Base-by-base conservation (phyloP, 2,888 invertebrate species). In the Oligia fasciuncula region DNA sequence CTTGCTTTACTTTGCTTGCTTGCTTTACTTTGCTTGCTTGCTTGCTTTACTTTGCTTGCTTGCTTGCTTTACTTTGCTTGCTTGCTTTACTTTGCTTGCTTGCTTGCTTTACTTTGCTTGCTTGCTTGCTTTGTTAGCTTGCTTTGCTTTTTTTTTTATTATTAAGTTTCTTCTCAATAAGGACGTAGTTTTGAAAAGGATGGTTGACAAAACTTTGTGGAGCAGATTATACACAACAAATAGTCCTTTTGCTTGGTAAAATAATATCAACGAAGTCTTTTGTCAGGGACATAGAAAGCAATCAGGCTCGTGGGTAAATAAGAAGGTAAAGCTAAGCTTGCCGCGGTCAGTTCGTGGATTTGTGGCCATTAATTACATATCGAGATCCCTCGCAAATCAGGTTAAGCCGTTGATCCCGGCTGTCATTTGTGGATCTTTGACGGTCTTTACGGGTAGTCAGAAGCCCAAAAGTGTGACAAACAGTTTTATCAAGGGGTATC, bases 211-310 rank as follows among this genome's bases (percentile, higher is more conserved):
- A 76, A 76, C 2, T 19, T 49, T n/a, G 9, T 76, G 13, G 6
- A 60, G 9, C 8, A 17, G 8, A 73, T 46, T n/a, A n/a, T 14
- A 14, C 1, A n/a, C 4, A 54, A 40, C 40, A 0, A 70, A n/a
- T 40, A 70, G 9, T n/a, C 9, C 3, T 29, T 29, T 23, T n/a
- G 2, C 46, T 11, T 23, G 11, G 11, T 19, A 57, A 75, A 76
- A 76, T 76, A 76, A 49, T n/a, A 19, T 19, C n/a, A 40, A n/a
- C 9, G 2, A 76, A 40, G 1, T 13, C 3, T 40, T 76, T 76
- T n/a, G 9, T 19, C 19, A 5, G 4, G 14, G 70, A 0, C 17
- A 70, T 40, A 54, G 19, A 35, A 23, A 54, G 1, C 3, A 35
- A 1, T 54, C 23, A 40, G 9, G 5, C 23, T 54, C 9, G 35